Base-by-base conservation (phyloP, 2,113 vertebrate genomes). In the Psittacara wagleri region DNA sequence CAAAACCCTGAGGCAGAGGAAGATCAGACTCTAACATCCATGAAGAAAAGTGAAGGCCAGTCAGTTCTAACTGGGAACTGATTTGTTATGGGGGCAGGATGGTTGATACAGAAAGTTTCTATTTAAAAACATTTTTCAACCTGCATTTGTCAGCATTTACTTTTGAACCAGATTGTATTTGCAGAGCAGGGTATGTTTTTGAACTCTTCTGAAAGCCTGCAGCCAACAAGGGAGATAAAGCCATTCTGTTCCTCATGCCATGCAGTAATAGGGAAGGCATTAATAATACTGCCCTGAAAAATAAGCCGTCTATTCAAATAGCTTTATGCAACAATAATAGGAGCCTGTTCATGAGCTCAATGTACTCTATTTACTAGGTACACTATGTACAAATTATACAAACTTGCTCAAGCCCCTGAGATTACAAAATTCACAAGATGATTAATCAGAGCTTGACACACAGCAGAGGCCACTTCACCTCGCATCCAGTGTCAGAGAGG, bases 381-480 rank as follows among this genome's bases (percentile, higher is more conserved):
- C 73, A 62, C 41, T 63, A 27, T 81, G 69, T 88, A 69, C 76
- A 94, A 93, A 92, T 93, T 92, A 69, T 41, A 74, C 19, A 82
- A 68, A 84, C 48, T 86, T 86, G 35, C 57, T 95, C 1, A 7
- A 92, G 73, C 48, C 39, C 49, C 39, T 66, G 52, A 57, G 91
- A 92, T 78, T 88, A 73, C 64, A 88, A 93, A 90, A 94, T 90
- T 84, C 80, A 74, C 35, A 4, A 72, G 35, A 57, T 96, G 94
- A 93, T 95, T 93, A 94, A 84, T 88, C 68, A 93, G 88, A 90
- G 18, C 48, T 86, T 94, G 94, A 69, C 76, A 57, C 52, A 57
- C 69, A 73, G 37, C 62, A 79, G 69, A 74, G 62, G 41, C 74
- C 83, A 88, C 85, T 83, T 88, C 64, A 88, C 33, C 80, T 86